A percentile compares a stretch with the other conserved stretches of the same genome.
Conservation (phyloP, 2,113 vertebrate genomes). For the Scomber colias region DNA sequence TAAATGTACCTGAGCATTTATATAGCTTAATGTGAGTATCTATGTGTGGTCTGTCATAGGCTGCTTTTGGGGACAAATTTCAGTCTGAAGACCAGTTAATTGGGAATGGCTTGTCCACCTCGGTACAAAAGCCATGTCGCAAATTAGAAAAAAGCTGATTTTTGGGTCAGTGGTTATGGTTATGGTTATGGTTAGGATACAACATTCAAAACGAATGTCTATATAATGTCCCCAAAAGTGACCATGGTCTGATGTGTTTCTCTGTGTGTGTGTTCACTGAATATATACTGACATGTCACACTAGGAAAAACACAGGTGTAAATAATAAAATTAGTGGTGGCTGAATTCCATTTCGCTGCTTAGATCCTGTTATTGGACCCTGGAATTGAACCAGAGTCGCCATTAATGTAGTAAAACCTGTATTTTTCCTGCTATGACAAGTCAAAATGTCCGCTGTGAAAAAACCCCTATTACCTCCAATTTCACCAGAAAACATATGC, state of each 20-base stretch:
- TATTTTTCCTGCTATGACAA: not conserved
- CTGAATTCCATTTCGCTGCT: not conserved
- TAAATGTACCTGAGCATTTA: slow-evolving; percentile 44
- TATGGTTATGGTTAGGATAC: no score
- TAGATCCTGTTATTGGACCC: no score
- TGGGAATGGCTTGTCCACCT: no score
- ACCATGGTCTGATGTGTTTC: no score
- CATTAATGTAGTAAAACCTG: not conserved
- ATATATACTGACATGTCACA: not conserved
- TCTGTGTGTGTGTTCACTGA: not conserved
- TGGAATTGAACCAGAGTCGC: not conserved
- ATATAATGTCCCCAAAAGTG: not conserved
- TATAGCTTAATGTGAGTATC: slow-evolving; percentile 12
- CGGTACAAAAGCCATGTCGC: no score
- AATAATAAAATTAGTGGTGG: not conserved
- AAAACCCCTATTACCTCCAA: no score
- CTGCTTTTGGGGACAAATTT: no score
- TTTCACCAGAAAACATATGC: no score
- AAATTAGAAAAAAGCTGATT: not conserved
- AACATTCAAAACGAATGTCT: no score
- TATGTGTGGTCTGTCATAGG: not conserved
- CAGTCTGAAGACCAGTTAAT: not conserved
- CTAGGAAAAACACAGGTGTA: not conserved
- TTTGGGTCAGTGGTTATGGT: no score
- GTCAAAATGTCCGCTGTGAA: no score